A percentile compares a stretch with the other conserved stretches of the same genome.
Conservation (phyloP, 2,797 vertebrate species). For the Tiaroga cobitis region DNA sequence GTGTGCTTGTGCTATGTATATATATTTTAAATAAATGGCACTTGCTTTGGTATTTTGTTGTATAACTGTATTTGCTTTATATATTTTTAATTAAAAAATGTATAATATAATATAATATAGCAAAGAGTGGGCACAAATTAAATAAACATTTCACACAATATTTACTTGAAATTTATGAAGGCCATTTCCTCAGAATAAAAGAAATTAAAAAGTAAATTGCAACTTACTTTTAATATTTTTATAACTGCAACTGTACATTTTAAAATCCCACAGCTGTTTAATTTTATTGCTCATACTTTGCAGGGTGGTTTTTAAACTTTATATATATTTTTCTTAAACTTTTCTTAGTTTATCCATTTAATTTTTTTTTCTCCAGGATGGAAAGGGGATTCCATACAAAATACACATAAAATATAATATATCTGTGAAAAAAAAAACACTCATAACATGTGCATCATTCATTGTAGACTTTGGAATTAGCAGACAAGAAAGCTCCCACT, state of each 20-base stretch:
- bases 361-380: background rate
- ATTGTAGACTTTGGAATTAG: background rate
- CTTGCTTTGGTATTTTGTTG: background rate
- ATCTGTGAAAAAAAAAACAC: background rate
- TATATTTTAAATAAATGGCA: background rate
- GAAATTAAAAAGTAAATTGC: background rate
- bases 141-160: background rate
- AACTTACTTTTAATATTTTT: background rate
- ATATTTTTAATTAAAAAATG: too few relatives aligned
- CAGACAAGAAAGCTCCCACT: background rate
- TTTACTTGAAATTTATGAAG: background rate
- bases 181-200: background rate
- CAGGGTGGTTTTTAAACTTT: background rate
- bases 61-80: background rate
- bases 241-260: background rate
- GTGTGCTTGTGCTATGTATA: background rate
- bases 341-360: background rate
- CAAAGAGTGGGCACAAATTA: too few relatives aligned
- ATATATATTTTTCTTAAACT: too few relatives aligned
- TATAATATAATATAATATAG: background rate
- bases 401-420: background rate
- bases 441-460: background rate
- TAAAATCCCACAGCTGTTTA: background rate
- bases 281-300: background rate
- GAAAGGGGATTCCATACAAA: background rate